Conservation (phyloP, 2,113 vertebrate species). For the Cairina moschata region DNA sequence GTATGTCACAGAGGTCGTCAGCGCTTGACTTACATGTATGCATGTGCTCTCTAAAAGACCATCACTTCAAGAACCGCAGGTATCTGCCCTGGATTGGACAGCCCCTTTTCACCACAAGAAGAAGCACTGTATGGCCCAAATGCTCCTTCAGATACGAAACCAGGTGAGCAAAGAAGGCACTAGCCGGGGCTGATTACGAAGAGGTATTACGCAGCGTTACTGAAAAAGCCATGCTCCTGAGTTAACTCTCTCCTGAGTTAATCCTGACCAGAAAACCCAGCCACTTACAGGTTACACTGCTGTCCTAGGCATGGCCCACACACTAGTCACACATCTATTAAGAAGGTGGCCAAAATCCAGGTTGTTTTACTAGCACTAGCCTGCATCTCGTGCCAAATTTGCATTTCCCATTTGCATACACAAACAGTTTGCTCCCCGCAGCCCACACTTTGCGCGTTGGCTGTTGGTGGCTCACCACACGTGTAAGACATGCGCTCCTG, state of each 20-base stretch:
- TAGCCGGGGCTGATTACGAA: neutral
- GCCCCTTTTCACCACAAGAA: neutral
- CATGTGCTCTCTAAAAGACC: neutral
- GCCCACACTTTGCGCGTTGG: fast-evolving
- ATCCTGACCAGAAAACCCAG: neutral
- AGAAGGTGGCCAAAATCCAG: neutral
- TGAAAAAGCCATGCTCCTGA: neutral
- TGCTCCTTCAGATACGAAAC: neutral
- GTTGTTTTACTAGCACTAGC: neutral
- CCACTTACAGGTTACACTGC: neutral
- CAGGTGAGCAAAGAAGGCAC: neutral
- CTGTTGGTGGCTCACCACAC: neutral
- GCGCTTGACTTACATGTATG: neutral
- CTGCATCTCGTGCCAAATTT: neutral
- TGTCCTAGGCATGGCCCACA: neutral
- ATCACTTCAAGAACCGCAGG: neutral
- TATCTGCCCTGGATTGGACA: neutral
- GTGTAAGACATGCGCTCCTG: neutral
- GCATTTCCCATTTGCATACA: neutral
- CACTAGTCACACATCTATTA: neutral
- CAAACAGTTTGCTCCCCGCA: neutral
- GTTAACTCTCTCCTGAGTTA: neutral
- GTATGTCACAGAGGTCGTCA: neutral
- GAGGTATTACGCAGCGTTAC: neutral
- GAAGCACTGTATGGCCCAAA: neutral